A percentile compares a stretch with the other conserved stretches of the same genome.
Evolutionary conservation across 2,888 invertebrate genomes (phyloP).

Genomic region (Melipona beecheii): DNA sequence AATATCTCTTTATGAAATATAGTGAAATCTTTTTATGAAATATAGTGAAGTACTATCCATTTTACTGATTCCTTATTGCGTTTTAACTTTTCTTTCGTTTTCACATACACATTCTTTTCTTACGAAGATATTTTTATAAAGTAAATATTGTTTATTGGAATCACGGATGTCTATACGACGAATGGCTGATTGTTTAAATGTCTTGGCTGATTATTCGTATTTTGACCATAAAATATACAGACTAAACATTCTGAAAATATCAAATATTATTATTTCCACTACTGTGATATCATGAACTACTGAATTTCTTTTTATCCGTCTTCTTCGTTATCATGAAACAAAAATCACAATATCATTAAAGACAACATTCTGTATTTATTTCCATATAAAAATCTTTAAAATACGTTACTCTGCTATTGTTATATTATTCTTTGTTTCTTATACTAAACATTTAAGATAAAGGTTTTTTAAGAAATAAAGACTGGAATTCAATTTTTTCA

Average conservation of each 20-base stretch:
- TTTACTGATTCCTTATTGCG: neutral
- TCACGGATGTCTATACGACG: no score
- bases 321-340: neutral
- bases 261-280: neutral
- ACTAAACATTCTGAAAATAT: neutral
- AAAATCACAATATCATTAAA: neutral
- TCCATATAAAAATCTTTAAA: constrained; percentile 2
- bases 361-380: neutral
- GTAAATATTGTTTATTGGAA: neutral
- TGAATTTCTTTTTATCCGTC: neutral
- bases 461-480: constrained; percentile 10
- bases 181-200: neutral
- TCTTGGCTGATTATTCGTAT: neutral
- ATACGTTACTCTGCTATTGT: neutral
- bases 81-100: neutral
- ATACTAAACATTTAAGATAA: neutral
- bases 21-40: neutral
- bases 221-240: neutral
- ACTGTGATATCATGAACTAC: neutral
- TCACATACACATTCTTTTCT: neutral
- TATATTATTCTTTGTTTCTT: neutral
- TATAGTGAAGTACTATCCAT: neutral
- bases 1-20: neutral
- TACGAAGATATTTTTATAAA: neutral
- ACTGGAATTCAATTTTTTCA: constrained; percentile 1